These are phyloP conservation scores for Anorthoa munda DNA, from an alignment of 2,888 invertebrate genomes.

Conservation along the genomic window DNA sequence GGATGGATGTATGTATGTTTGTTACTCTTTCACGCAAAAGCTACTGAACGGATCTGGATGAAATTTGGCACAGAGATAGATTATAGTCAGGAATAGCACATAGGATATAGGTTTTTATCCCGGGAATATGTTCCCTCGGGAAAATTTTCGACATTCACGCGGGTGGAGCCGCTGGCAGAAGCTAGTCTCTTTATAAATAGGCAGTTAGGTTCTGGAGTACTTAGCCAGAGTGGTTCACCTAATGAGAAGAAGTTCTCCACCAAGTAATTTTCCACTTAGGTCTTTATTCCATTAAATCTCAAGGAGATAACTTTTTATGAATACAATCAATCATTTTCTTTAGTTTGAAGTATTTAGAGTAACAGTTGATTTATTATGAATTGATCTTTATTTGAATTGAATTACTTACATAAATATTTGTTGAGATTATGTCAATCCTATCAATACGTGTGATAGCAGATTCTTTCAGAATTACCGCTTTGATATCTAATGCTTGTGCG, in stretches of 20 bases:
- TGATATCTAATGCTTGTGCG: neutral
- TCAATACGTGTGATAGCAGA: no score
- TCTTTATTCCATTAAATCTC: constrained; percentile 23
- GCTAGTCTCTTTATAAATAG: constrained; percentile 12
- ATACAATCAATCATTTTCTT: constrained; percentile 7
- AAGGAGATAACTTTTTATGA: constrained; percentile 29
- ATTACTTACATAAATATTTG: neutral
- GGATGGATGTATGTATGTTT: no score
- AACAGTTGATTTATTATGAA: neutral
- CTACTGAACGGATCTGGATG: no score
- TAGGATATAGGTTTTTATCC: no score
- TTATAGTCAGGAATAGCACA: no score
- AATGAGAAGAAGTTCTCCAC: constrained; percentile 23
- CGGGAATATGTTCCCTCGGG: no score
- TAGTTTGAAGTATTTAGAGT: constrained; percentile 6
- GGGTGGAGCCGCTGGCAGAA: no score
- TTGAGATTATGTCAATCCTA: neutral
- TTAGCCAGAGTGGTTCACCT: constrained; percentile 32
- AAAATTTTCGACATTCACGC: no score
- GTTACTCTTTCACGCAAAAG: no score
- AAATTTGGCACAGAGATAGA: no score
- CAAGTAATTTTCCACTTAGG: constrained; percentile 33
- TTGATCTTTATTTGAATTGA: neutral
- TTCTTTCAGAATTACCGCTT: neutral
- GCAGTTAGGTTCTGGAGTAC: constrained; percentile 22